Conservation (phyloP, 2,113 vertebrate species). For the Etia nguti region DNA sequence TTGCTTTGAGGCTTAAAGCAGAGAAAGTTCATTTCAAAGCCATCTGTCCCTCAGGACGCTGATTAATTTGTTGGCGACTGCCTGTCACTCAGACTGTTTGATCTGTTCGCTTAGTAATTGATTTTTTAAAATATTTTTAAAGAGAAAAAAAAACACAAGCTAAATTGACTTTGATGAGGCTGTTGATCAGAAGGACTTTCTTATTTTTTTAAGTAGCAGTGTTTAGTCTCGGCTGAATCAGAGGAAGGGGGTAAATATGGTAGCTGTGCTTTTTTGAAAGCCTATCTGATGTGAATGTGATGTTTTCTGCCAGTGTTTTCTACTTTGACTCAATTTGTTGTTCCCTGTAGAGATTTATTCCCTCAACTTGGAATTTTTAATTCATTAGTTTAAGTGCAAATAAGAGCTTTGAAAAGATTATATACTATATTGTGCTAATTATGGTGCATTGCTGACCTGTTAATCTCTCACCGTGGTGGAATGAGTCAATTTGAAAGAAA, state of each 20-base stretch:
- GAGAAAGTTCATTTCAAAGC: slow-evolving; percentile 39
- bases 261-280: not conserved
- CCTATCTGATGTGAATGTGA: not conserved
- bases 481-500: not conserved
- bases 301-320: not conserved
- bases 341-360: not conserved
- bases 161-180: slow-evolving; percentile 40
- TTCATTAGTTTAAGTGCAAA: not conserved
- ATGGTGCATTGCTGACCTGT: not conserved
- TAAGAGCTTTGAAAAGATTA: not conserved
- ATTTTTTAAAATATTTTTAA: slow-evolving; percentile 28
- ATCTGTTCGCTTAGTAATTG: slow-evolving; percentile 34
- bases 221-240: slow-evolving; percentile 14
- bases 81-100: slow-evolving; percentile 49
- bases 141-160: not conserved
- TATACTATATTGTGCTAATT: not conserved
- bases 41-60: slow-evolving; percentile 49
- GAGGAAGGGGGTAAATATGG: not conserved
- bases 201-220: not conserved
- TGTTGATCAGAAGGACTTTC: slow-evolving; percentile 29
- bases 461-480: not conserved
- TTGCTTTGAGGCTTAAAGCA: slow-evolving; percentile 32
- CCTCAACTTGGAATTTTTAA: not conserved
- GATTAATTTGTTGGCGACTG: slow-evolving; percentile 42
- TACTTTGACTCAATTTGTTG: not conserved